These are phyloP conservation scores for Aproaerema taeniolella DNA, from an alignment of 2,888 invertebrate genomes.

Conservation along the genomic window DNA sequence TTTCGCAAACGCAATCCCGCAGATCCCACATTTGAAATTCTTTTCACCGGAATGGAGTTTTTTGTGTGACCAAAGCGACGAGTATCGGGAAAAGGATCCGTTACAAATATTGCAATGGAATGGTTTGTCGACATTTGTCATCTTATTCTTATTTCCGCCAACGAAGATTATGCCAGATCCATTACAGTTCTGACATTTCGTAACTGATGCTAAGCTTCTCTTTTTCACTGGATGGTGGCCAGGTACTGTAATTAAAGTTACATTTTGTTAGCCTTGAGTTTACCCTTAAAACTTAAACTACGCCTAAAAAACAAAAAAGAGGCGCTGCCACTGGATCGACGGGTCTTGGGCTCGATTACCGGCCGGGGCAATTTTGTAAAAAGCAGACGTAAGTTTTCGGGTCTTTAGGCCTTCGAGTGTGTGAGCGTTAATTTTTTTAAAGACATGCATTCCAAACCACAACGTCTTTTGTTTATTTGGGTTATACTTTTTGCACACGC, in stretches of 20 bases:
- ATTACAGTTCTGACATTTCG: constrained; percentile 93
- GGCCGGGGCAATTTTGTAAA: too few species aligned
- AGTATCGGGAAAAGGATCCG: constrained; percentile 89
- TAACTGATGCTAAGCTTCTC: constrained; percentile 88
- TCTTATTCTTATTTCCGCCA: constrained; percentile 80
- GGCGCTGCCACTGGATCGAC: too few species aligned
- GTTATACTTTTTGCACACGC: too few species aligned
- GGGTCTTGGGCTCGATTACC: too few species aligned
- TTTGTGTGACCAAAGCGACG: constrained; percentile 93
- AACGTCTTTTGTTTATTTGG: too few species aligned
- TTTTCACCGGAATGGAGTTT: constrained; percentile 89
- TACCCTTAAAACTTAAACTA: too few species aligned
- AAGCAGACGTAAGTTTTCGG: too few species aligned
- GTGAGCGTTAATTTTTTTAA: too few species aligned
- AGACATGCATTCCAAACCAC: too few species aligned
- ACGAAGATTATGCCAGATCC: constrained; percentile 91
- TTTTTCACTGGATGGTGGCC: constrained; percentile 89
- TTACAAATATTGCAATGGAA: constrained; percentile 94
- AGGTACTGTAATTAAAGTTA: constrained; percentile 42
- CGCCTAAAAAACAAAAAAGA: too few species aligned
- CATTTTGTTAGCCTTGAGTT: too few species aligned
- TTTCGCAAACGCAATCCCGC: constrained; percentile 92
- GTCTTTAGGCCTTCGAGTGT: too few species aligned
- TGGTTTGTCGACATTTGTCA: constrained; percentile 84
- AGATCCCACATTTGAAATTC: constrained; percentile 92